phyloP scores from a whole-genome alignment of 2,888 invertebrate genomes.

The Blastobasis lacticolella region DNA sequence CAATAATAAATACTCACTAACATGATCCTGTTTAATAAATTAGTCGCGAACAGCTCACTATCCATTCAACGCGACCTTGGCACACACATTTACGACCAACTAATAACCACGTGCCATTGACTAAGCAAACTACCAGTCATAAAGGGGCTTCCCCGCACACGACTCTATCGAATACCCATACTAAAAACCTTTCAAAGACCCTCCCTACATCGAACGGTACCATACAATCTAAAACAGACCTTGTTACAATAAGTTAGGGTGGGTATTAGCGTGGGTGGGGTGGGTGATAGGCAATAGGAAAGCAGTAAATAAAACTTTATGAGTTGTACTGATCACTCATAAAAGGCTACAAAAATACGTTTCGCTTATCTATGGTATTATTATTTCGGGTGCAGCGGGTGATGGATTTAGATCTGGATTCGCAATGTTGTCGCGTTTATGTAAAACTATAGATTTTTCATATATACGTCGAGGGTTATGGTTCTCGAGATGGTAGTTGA shows the following conservation, averaged over 20 bases:
- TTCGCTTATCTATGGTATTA: background rate
- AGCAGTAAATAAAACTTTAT: slow-evolving; percentile 5
- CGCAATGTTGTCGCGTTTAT: too few relatives aligned
- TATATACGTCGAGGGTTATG: too few relatives aligned
- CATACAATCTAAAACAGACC: too few relatives aligned
- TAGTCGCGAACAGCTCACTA: too few relatives aligned
- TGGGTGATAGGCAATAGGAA: background rate
- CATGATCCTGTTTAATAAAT: too few relatives aligned
- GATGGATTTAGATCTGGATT: too few relatives aligned
- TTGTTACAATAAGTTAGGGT: background rate
- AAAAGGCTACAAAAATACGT: background rate
- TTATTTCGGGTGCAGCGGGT: too few relatives aligned
- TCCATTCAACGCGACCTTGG: too few relatives aligned
- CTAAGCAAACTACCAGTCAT: background rate
- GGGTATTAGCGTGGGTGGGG: background rate
- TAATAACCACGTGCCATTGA: background rate
- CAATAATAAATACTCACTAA: too few relatives aligned
- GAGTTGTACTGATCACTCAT: slow-evolving; percentile 2
- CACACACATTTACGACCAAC: background rate
- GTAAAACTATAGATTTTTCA: too few relatives aligned
- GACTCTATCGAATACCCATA: slow-evolving; percentile 3
- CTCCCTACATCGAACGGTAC: too few relatives aligned
- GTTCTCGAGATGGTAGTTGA: too few relatives aligned
- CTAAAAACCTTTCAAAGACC: background rate
- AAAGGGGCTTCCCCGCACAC: background rate